phyloP scores from a whole-genome alignment of 2,797 vertebrate species.

The Sphaeramia orbicularis region DNA sequence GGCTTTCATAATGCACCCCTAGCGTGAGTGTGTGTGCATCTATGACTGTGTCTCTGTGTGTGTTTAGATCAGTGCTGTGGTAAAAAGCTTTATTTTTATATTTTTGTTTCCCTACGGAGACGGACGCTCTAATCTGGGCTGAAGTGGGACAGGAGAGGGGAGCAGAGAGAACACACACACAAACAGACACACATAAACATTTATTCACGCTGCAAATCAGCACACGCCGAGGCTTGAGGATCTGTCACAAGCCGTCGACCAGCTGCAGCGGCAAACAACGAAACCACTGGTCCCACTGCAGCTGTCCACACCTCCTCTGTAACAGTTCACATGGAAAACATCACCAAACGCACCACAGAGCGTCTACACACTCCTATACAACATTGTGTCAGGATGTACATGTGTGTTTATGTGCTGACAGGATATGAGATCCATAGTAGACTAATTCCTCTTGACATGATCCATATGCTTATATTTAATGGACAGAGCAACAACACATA shows the following conservation, averaged over 20 bases:
- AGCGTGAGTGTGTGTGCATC: constrained; percentile 28
- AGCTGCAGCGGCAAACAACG: constrained; percentile 66
- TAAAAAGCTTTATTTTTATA: constrained; percentile 81
- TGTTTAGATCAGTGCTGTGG: constrained; percentile 73
- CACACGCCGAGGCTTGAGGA: constrained; percentile 47
- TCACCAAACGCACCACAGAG: constrained; percentile 20
- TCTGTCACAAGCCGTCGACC: constrained; percentile 73
- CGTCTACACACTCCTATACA: neutral
- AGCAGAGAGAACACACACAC: constrained; percentile 48
- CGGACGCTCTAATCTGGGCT: constrained; percentile 75
- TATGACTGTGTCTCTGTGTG: constrained; percentile 42
- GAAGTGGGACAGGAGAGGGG: constrained; percentile 75
- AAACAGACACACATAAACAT: constrained; percentile 31
- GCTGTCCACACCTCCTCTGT: constrained; percentile 38
- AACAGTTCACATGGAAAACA: constrained; percentile 25
- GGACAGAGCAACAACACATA: constrained; percentile 50
- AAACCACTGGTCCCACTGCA: constrained; percentile 31
- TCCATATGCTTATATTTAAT: constrained; percentile 75
- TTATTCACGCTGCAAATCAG: constrained; percentile 34
- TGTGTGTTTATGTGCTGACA: constrained; percentile 21
- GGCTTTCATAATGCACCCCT: constrained; percentile 59
- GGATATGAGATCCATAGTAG: constrained; percentile 35
- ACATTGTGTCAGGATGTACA: constrained; percentile 17
- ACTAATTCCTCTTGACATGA: constrained; percentile 70
- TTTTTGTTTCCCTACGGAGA: constrained; percentile 77